Percentiles rank a stretch among this genome's conserved stretches.
These are phyloP conservation scores for Hypotaenidia okinawae DNA, from an alignment of 2,797 vertebrate genomes.

Conservation along the genomic window DNA sequence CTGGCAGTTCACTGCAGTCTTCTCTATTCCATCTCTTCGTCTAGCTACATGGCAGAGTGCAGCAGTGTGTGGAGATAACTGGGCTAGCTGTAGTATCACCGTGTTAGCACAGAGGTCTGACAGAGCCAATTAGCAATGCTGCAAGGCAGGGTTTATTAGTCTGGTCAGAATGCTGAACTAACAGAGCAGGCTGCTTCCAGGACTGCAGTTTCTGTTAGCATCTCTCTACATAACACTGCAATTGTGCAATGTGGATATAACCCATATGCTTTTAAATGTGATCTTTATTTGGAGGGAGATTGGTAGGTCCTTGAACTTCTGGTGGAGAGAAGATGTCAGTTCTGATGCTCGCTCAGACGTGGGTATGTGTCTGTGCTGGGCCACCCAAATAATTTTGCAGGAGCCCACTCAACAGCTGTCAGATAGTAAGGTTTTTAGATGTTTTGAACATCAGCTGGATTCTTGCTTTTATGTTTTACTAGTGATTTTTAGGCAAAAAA, in stretches of 20 bases:
- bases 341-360: background rate
- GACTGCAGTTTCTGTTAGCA: background rate
- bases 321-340: background rate
- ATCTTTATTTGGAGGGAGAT: background rate
- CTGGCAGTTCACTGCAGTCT: constrained; percentile 40
- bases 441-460: background rate
- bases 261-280: background rate
- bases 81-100: background rate
- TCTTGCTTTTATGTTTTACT: background rate
- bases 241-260: background rate
- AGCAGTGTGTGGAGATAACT: background rate
- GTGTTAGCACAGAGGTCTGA: background rate
- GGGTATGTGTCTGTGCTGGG: background rate
- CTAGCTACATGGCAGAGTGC: background rate
- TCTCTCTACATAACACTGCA: background rate
- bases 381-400: background rate
- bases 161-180: background rate
- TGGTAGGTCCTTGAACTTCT: background rate
- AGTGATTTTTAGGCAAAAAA: background rate
- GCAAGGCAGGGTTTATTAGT: background rate
- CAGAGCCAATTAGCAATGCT: constrained; percentile 16
- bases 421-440: background rate
- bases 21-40: background rate
- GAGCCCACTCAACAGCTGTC: constrained; percentile 16
- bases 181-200: background rate